A percentile compares a stretch with the other conserved stretches of the same genome.
These are phyloP conservation scores for Thomomys bottae DNA, from an alignment of 2,113 vertebrate species.

Conservation along the genomic window DNA sequence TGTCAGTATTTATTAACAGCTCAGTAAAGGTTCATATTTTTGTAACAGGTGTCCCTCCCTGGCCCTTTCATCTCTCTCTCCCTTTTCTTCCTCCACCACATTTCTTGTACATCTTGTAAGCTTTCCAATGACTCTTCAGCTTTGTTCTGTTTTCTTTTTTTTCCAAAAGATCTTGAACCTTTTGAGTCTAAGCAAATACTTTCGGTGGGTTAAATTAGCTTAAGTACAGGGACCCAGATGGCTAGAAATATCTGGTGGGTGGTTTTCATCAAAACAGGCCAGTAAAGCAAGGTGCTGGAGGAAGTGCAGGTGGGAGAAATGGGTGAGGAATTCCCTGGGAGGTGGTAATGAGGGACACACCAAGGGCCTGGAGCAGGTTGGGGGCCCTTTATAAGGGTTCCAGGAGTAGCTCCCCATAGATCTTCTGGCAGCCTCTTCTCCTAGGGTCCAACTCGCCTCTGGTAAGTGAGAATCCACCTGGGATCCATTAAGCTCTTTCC, in stretches of 20 bases:
- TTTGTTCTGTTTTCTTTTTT: not conserved
- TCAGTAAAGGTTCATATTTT: not conserved
- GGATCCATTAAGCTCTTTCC: not conserved
- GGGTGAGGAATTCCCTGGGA: conserved; percentile 59
- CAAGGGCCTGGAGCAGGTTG: conserved; percentile 10
- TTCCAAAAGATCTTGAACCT: not conserved
- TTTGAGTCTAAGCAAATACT: not conserved
- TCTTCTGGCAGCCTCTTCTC: not conserved
- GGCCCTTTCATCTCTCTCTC: not conserved
- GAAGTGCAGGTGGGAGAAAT: conserved; percentile 68
- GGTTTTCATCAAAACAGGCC: conserved; percentile 56
- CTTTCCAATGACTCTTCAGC: not conserved
- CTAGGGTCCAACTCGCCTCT: not conserved
- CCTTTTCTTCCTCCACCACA: not conserved
- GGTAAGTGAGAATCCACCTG: conserved; percentile 31
- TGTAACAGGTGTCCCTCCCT: not conserved
- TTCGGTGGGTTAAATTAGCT: not conserved
- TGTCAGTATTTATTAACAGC: too few species aligned
- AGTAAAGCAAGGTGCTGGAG: conserved; percentile 52
- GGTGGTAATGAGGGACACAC: conserved; percentile 27
- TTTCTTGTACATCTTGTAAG: not conserved
- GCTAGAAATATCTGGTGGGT: conserved; percentile 50
- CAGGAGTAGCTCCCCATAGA: not conserved
- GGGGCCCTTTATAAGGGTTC: conserved; percentile 42
- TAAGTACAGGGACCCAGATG: not conserved